Percentiles rank a stretch among this genome's conserved stretches.
These are phyloP conservation scores for Agrotis segetum DNA, from an alignment of 2,888 invertebrate species.

Conservation along the genomic window DNA sequence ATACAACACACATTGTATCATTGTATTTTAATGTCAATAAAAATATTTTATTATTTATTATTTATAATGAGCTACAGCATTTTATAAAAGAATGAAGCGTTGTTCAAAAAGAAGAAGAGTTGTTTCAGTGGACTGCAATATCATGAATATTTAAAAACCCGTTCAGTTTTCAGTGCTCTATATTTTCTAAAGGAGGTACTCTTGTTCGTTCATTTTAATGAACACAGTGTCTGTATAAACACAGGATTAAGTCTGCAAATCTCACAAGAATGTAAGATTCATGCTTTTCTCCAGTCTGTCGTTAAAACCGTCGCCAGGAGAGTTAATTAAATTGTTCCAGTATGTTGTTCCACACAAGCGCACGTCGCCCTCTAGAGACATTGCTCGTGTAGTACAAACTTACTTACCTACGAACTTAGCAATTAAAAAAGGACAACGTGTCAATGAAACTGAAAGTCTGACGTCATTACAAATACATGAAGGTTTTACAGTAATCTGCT, in stretches of 20 bases:
- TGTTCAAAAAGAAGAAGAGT: neutral
- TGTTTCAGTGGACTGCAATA: neutral
- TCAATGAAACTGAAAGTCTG: neutral
- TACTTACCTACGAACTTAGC: neutral
- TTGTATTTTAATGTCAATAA: too few relatives aligned
- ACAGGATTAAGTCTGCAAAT: neutral
- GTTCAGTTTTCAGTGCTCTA: neutral
- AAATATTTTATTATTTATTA: too few relatives aligned
- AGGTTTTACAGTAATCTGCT: neutral
- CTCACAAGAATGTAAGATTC: too few relatives aligned
- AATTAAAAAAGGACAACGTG: neutral
- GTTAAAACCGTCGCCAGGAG: neutral
- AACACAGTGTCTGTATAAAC: neutral
- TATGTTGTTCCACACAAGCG: neutral
- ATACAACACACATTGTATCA: too few relatives aligned
- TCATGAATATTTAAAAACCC: conserved; percentile 7
- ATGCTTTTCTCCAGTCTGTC: neutral
- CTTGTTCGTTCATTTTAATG: neutral
- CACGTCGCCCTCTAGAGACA: neutral
- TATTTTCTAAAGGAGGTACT: neutral
- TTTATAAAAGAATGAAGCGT: neutral
- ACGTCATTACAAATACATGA: neutral
- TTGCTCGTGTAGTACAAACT: neutral
- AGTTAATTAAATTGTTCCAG: conserved; percentile 11
- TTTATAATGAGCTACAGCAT: neutral